These are phyloP conservation scores for Paraplagusia blochii DNA, from an alignment of 2,113 vertebrate genomes.

Conservation along the genomic window DNA sequence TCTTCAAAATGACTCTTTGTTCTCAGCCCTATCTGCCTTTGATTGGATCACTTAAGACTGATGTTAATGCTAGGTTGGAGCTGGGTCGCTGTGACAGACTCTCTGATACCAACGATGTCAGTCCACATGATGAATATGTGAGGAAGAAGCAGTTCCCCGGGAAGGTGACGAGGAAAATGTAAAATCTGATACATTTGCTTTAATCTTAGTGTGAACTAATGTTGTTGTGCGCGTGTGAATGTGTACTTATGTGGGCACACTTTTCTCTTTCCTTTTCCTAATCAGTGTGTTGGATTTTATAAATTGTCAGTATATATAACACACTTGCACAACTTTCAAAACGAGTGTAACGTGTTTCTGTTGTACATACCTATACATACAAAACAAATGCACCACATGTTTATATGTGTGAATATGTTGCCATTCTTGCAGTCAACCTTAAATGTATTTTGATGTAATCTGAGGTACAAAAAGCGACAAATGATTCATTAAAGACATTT, in stretches of 20 bases:
- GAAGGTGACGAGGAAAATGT: constrained; percentile 57
- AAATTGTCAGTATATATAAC: constrained; percentile 76
- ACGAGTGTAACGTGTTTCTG: constrained; percentile 75
- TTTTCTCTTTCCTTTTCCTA: constrained; percentile 58
- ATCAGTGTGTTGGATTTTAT: constrained; percentile 74
- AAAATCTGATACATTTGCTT: constrained; percentile 76
- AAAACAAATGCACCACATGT: constrained; percentile 77
- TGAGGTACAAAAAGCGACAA: constrained; percentile 75
- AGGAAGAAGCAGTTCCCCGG: constrained; percentile 4
- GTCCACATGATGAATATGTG: constrained; percentile 27
- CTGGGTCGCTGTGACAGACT: constrained; percentile 6
- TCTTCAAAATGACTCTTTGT: no score
- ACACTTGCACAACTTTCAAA: constrained; percentile 76
- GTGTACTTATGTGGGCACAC: constrained; percentile 75
- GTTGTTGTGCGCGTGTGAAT: constrained; percentile 73
- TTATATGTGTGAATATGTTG: constrained; percentile 79
- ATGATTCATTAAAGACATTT: constrained; percentile 79
- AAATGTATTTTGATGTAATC: constrained; percentile 81
- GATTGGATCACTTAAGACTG: no score
- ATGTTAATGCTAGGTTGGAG: no score
- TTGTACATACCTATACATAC: constrained; percentile 77
- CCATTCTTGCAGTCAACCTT: constrained; percentile 75
- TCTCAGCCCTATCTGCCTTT: no score
- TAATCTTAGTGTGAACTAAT: constrained; percentile 75
- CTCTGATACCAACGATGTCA: constrained; percentile 21